A percentile compares a stretch with the other conserved stretches of the same genome.
These are phyloP conservation scores for Enteromius viviparus DNA, from an alignment of 2,797 vertebrate genomes.

Conservation along the genomic window DNA sequence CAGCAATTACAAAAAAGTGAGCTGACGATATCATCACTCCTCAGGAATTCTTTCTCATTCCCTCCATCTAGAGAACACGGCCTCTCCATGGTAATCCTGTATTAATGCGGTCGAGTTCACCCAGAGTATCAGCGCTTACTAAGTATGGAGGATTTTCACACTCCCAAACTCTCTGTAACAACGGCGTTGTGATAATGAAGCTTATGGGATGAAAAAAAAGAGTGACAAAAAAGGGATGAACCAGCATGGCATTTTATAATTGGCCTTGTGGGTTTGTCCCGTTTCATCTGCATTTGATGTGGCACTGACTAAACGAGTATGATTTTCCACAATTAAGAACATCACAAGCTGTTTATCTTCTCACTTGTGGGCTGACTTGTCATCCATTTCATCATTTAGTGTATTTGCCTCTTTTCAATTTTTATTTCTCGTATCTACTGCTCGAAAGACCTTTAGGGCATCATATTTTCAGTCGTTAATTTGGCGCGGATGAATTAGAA, in stretches of 20 bases:
- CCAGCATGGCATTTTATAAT: constrained; percentile 84
- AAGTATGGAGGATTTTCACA: constrained; percentile 88
- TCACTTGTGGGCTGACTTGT: constrained; percentile 71
- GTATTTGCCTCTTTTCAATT: constrained; percentile 9
- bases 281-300: constrained; percentile 81
- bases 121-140: constrained; percentile 89
- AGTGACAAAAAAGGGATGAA: constrained; percentile 67
- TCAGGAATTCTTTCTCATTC: constrained; percentile 80
- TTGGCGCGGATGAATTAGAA: constrained; percentile 53
- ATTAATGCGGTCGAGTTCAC: constrained; percentile 89
- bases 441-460: constrained; percentile 40
- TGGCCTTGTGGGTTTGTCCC: constrained; percentile 82
- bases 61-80: constrained; percentile 76
- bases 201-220: constrained; percentile 72
- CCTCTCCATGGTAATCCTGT: constrained; percentile 81
- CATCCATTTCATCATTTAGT: constrained; percentile 69
- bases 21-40: constrained; percentile 62
- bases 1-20: constrained; percentile 78
- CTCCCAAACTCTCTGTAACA: constrained; percentile 86
- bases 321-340: constrained; percentile 85
- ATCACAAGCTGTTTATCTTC: constrained; percentile 84
- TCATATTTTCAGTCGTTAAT: constrained; percentile 43
- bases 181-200: constrained; percentile 86
- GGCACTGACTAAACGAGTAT: constrained; percentile 79
- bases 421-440: constrained; percentile 37